Conservation (phyloP, 2,113 vertebrate species). For the Dascyllus trimaculatus region DNA sequence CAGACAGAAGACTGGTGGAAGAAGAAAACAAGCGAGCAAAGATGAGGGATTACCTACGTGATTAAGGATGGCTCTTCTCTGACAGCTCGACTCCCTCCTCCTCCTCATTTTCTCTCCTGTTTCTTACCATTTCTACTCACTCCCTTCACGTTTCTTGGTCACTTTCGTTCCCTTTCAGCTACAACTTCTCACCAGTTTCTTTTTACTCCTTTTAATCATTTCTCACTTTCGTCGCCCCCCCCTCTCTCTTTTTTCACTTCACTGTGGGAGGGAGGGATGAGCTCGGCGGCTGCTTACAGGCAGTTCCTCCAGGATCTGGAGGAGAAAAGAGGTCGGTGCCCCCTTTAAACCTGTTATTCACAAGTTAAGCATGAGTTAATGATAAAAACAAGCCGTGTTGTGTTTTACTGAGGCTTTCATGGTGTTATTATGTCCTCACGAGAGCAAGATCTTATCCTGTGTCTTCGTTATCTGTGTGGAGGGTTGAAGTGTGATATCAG, state of each 20-base stretch:
- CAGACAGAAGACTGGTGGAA: constrained; percentile 16
- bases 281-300: constrained; percentile 78
- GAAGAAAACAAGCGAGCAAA: constrained; percentile 38
- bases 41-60: constrained; percentile 69
- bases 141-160: background rate
- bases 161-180: background rate
- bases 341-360: constrained; percentile 14
- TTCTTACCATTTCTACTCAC: background rate
- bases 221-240: background rate
- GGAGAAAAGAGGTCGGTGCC: constrained; percentile 85
- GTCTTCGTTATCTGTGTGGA: background rate
- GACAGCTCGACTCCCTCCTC: constrained; percentile 47
- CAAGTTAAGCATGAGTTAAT: background rate
- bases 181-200: constrained; percentile 6
- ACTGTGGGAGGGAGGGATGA: constrained; percentile 75
- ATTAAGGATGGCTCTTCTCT: constrained; percentile 64
- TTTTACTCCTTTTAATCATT: background rate
- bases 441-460: constrained; percentile 1
- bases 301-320: constrained; percentile 85
- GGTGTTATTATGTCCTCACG: background rate
- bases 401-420: fast-evolving
- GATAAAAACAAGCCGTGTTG: background rate
- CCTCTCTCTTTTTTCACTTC: background rate
- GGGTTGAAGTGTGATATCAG: background rate
- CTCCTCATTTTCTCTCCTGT: constrained; percentile 3